Conservation (phyloP, 2,888 invertebrate species). For the Scelioninae gen. 2 region DNA sequence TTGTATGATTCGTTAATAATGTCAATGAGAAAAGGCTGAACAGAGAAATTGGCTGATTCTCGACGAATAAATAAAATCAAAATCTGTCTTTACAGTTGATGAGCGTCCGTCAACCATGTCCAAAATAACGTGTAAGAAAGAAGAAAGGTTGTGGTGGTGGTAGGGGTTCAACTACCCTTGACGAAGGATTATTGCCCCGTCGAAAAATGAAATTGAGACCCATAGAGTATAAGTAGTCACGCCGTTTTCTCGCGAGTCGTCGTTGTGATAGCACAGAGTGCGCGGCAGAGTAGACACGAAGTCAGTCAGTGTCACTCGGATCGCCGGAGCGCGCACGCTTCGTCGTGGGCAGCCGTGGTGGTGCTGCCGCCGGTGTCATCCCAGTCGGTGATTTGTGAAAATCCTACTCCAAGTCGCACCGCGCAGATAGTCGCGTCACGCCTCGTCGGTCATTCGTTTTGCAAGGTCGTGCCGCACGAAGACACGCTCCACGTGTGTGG, state of each 20-base stretch:
- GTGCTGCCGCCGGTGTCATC: constrained; percentile 12
- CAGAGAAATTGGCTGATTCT: too few relatives aligned
- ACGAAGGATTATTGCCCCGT: too few relatives aligned
- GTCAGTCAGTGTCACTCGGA: constrained; percentile 73
- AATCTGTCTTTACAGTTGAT: too few relatives aligned
- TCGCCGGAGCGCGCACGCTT: constrained; percentile 63
- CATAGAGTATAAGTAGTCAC: too few relatives aligned
- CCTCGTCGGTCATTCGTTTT: constrained; percentile 49
- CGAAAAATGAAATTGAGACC: too few relatives aligned
- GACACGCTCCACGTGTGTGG: constrained; percentile 29
- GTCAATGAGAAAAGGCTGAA: too few relatives aligned
- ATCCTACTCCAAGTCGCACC: not conserved
- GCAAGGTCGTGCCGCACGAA: constrained; percentile 39
- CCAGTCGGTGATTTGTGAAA: not conserved
- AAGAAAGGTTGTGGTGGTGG: too few relatives aligned
- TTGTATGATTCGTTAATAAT: too few relatives aligned
- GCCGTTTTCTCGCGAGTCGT: constrained; percentile 48
- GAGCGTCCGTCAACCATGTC: too few relatives aligned
- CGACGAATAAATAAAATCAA: too few relatives aligned
- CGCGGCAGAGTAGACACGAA: constrained; percentile 14
- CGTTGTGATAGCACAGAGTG: constrained; percentile 69
- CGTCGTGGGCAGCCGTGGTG: constrained; percentile 17
- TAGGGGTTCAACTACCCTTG: too few relatives aligned
- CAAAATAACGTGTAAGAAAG: too few relatives aligned
- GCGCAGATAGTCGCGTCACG: constrained; percentile 20